phyloP scores from a whole-genome alignment of 2,113 vertebrate species.

The Oxyura jamaicensis region DNA sequence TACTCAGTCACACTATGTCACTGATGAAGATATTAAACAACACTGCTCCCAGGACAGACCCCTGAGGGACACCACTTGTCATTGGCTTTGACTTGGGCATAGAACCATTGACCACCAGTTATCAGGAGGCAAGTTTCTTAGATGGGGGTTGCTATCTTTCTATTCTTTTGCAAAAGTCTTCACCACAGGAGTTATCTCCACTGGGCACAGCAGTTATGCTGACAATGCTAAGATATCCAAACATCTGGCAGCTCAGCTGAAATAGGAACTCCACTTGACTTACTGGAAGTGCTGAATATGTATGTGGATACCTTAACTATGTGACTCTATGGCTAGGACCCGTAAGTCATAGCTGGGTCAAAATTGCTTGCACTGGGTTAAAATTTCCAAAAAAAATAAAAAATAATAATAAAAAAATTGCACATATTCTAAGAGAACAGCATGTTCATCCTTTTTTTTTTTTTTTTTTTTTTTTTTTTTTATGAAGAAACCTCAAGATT shows the following conservation, averaged over 20 bases:
- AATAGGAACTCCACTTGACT: neutral
- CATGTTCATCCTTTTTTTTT: neutral
- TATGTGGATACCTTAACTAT: neutral
- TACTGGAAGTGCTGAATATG: neutral
- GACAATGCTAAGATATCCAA: neutral
- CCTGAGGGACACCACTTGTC: no score
- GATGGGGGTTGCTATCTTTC: neutral
- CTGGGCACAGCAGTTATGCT: neutral
- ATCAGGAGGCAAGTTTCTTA: neutral
- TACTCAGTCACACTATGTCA: no score
- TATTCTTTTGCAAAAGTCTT: neutral
- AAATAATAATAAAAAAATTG: no score
- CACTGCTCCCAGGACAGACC: no score
- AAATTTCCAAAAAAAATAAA: neutral
- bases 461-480: neutral
- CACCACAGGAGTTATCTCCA: neutral
- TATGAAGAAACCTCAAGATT: neutral
- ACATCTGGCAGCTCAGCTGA: neutral
- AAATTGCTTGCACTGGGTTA: neutral
- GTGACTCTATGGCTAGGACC: accelerated
- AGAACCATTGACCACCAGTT: neutral
- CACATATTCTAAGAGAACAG: neutral
- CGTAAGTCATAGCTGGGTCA: neutral
- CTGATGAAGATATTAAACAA: no score
- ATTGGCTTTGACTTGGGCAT: no score